Base-by-base conservation (phyloP, 2,888 invertebrate species). In the Cataglyphis altisquamis region DNA sequence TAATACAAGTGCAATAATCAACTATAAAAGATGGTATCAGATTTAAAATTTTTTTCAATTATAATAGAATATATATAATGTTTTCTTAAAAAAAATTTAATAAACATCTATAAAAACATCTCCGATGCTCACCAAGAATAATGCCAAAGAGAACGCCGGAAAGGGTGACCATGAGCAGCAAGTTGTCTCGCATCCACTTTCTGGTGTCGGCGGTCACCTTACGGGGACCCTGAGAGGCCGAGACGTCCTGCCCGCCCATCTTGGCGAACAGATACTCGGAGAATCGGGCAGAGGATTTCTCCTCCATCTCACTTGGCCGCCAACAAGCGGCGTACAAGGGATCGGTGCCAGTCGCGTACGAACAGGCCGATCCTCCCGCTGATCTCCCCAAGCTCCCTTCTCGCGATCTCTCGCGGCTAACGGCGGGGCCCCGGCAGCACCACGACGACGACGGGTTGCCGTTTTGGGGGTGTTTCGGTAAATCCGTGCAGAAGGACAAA, bases 231-330 rank as follows among this genome's bases (percentile, higher is more conserved):
- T 96, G 96, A 91, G 94, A 94, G 94, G 94, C 94, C 94, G 94
- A 94, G 92, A 94, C 94, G 90, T 94, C 94, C 92, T 94, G 94
- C 89, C 94, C 94, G 90, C 97, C 97, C 97, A 97, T 97, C 96
- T 97, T 97, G 95, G 97, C 97, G 95, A 97, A 97, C 95, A 97
- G 96, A 95, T 97, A 97, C 95, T 97, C 97, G 97, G 97, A 97
- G 96, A 97, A 97, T 88, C 93, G 92, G 87, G 94, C 94, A 91
- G 94, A 94, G 92, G 94, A 93, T 92, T 94, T 94, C 90, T 94
- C 94, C 92, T 94, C 94, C 94, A 94, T 94, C 91, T 94, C 92
- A 92, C 92, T 91, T 91, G 92, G 88, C 91, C 90, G 91, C 90
- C 91, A 90, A 84, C 82, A 90, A 90, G 89, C 89, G 89, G 90